Evolutionary conservation across 2,797 vertebrate genomes (phyloP).

Genomic region (Synaphobranchus kaupii): DNA sequence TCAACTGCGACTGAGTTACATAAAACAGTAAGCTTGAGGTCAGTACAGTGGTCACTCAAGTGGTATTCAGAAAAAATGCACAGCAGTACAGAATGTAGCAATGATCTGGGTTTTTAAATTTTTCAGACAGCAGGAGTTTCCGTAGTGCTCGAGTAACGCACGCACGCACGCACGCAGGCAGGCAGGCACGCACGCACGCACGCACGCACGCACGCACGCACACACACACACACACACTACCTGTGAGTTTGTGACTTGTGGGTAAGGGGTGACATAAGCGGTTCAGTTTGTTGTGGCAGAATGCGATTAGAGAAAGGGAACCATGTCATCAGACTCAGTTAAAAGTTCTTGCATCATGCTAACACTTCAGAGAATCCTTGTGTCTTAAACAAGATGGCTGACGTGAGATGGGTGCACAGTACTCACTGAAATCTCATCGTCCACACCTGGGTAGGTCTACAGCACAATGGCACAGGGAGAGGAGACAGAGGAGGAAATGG

Average conservation of each 20-base stretch:
- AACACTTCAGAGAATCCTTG: neutral
- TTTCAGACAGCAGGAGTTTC: neutral
- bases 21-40: neutral
- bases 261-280: neutral
- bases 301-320: neutral
- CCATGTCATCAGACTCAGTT: neutral
- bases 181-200: no score
- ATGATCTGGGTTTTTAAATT: neutral
- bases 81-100: neutral
- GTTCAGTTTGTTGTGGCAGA: neutral
- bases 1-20: neutral
- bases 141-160: neutral
- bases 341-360: neutral
- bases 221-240: no score
- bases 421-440: constrained; percentile 85
- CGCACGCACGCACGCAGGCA: no score
- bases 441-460: constrained; percentile 81
- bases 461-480: constrained; percentile 68
- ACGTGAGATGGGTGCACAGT: constrained; percentile 52
- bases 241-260: neutral
- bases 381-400: neutral
- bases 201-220: neutral
- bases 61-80: no score
- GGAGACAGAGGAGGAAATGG: constrained; percentile 48
- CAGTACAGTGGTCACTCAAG: neutral